Percentiles rank a stretch among this genome's conserved stretches.
These are phyloP conservation scores for Anthophora plumipes DNA, from an alignment of 2,888 invertebrate genomes.

Conservation along the genomic window DNA sequence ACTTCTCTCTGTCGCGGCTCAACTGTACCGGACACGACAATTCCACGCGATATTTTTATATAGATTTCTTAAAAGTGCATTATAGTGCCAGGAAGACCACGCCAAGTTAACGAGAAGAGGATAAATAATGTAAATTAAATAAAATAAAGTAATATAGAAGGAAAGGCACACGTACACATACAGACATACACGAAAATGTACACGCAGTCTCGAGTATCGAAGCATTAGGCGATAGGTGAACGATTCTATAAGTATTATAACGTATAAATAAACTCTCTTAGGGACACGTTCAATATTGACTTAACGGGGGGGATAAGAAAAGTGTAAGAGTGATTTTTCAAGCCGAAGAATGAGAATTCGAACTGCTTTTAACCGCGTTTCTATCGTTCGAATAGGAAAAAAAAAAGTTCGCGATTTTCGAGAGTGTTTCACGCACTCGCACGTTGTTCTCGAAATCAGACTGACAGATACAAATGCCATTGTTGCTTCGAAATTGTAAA, in stretches of 20 bases:
- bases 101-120: conserved; percentile 68
- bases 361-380: background rate
- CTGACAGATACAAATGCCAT: conserved; percentile 13
- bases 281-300: conserved; percentile 17
- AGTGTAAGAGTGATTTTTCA: background rate
- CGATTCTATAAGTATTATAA: conserved; percentile 72
- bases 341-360: background rate
- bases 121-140: conserved; percentile 37
- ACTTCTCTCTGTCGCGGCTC: conserved; percentile 71
- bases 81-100: conserved; percentile 81
- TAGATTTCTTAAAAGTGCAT: conserved; percentile 83
- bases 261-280: conserved; percentile 45
- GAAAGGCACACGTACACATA: too few relatives aligned
- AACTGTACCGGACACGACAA: conserved; percentile 80
- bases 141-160: too few relatives aligned
- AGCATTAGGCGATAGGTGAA: conserved; percentile 69
- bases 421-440: conserved; percentile 3
- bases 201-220: conserved; percentile 67
- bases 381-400: background rate
- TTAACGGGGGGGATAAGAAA: background rate
- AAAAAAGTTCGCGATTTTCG: conserved; percentile 5
- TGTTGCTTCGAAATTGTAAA: conserved; percentile 24
- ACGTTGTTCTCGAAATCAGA: conserved; percentile 30
- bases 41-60: conserved; percentile 83
- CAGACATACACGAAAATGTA: conserved; percentile 14